Evolutionary conservation across 2,797 vertebrate genomes (phyloP), one percentile per base, ranked within the genome.

Genomic region (Melanotaenia nigrans): DNA sequence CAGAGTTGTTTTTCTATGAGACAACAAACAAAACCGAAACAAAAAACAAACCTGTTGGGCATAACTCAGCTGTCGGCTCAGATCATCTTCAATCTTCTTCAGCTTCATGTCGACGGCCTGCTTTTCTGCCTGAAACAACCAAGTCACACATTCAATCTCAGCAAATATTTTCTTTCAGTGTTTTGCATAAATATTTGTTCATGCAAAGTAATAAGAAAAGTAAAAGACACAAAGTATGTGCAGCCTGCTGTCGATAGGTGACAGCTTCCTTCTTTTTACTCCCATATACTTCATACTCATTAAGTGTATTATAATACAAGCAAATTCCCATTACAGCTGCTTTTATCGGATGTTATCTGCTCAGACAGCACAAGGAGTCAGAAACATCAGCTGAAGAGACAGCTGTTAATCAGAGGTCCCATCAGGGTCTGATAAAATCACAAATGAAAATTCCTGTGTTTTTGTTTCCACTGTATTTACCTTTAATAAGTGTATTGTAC

Each of bases 41-140:
- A 9, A 30, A 9, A 49, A 38, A 1, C 68, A 3, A 87, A 98
- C 97, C 96, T 99, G 96, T 57, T 99, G 96, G 54, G 96, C 89
- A 30, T 95, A 95, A 77, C 83, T 95, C 56, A 99, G 92, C 78
- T 97, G 96, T 38, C 94, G 94, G 33, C 84, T 94, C 83, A 97
- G 93, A 82, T 98, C 96, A 11, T 97, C 96, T 72, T 96, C 95
- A 0, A 94, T 96, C 89, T 89, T 96, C 79, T 84, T 94, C 8
- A 99, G 90, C 71, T 93, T 96, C 66, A 94, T 87, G 56, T 96
- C 95, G 60, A 99, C 69, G 0, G 82, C 75, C 13, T 85, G 85
- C 78, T 97, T 97, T 86, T 98, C 96, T 56, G 95, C 94, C 97
- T 98, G 67, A 71, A 79, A 81, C 49, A 73, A 36, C 7, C 1